Evolutionary conservation across 1,140 invertebrate species (phyloP), one percentile per base, ranked within the genome.

Genomic region (Nasonia vitripennis): DNA sequence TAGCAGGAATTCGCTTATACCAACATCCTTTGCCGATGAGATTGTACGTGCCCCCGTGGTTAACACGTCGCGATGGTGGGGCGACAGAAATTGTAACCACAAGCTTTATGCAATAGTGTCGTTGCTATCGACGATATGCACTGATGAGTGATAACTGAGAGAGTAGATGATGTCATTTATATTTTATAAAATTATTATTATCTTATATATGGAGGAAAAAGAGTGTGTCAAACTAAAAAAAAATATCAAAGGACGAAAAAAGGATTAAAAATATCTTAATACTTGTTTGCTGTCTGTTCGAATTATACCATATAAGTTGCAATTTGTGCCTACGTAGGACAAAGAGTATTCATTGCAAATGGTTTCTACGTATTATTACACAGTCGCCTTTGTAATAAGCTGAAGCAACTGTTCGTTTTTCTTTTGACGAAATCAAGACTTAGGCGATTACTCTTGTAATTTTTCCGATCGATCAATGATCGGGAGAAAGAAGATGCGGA

Each of bases 61-160:
- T 67, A 67, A n/a, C n/a, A 31, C 0, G 9, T 14, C 23, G 23
- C 68, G 4, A 31, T 31, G 73, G 17, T 45, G 12, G 17, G 37
- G 34, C 20, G 23, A 78, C 20, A 48, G 11, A 55, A 55, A 51
- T 12, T 48, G 20, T 55, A 55, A 51, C 75, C 75, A 51, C 75
- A 78, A 55, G 48, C 41, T 78, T 48, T 78, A 78, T 55, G 75
- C 75, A 78, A 78, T 27, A 55, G 4, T 27, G 23, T 78, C 45
- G 45, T 10, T 55, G 48, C 6, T 55, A 27, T 5, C 23, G n/a
- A 27, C 34, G 20, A 78, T 75, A n/a, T 75, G 37, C 31, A 41
- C 68, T 75, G 73, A 62, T 67, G 27, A 37, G 34, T 79, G 27
- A 37, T 67, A 37, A 14, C 3, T 37, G 55, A 34, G 1, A 68